These are phyloP conservation scores for Acrossocheilus wenchowensis DNA, from an alignment of 2,797 vertebrate species.

Conservation along the genomic window DNA sequence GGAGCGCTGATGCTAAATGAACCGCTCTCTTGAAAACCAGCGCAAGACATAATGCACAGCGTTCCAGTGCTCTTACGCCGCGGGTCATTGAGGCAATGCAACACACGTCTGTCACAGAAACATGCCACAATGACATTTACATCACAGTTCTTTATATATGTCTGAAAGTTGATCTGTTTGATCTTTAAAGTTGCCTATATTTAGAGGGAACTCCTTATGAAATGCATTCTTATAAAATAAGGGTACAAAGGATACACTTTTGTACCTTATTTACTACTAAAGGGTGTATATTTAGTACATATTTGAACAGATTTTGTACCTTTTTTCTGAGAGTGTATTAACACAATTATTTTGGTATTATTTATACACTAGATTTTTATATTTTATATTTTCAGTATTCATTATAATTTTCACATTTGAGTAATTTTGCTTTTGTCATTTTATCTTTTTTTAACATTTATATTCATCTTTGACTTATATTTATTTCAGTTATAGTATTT, in stretches of 20 bases:
- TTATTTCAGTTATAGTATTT: not conserved
- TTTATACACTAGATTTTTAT: not conserved
- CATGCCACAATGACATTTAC: not conserved
- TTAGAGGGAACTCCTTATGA: not conserved
- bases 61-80: not conserved
- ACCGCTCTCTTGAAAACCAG: constrained; percentile 32
- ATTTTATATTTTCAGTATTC: not conserved
- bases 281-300: not conserved
- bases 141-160: not conserved
- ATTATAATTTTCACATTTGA: not conserved
- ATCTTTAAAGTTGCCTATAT: not conserved
- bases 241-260: too few species aligned
- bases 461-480: not conserved
- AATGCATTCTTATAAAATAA: not conserved
- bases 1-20: constrained; percentile 39
- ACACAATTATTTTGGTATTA: not conserved
- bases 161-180: not conserved
- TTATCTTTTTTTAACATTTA: not conserved
- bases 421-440: not conserved
- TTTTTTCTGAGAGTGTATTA: not conserved
- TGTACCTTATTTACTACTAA: not conserved
- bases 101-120: not conserved
- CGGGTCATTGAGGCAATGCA: not conserved
- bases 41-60: constrained; percentile 16
- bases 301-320: not conserved